phyloP scores from a whole-genome alignment of 2,797 vertebrate genomes.

The Phyllotis vaccarum region DNA sequence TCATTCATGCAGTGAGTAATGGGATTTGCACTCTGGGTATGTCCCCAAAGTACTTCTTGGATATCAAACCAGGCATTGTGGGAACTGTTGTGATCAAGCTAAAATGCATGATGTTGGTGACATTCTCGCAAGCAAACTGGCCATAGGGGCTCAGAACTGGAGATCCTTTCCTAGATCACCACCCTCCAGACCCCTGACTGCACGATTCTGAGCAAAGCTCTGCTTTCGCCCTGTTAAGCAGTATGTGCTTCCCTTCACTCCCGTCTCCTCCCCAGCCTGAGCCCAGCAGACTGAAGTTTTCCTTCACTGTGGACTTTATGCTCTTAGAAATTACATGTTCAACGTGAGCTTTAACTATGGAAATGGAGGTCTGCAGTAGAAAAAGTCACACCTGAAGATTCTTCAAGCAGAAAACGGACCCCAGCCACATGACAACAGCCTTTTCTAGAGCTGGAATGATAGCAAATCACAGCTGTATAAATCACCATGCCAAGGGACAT shows the following conservation, averaged over 20 bases:
- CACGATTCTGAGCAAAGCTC: not conserved
- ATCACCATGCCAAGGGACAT: conserved; percentile 27
- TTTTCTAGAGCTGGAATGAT: conserved; percentile 76
- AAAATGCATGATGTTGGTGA: not conserved
- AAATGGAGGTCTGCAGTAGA: not conserved
- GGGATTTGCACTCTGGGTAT: not conserved
- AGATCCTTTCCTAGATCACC: not conserved
- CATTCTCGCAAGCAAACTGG: not conserved
- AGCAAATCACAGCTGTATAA: conserved; percentile 79
- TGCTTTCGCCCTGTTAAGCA: conserved; percentile 32
- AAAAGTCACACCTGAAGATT: conserved; percentile 59
- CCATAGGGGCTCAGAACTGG: not conserved
- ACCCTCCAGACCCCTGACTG: not conserved
- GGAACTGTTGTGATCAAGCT: not conserved
- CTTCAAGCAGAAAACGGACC: conserved; percentile 53
- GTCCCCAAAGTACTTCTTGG: not conserved
- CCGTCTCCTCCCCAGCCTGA: not conserved
- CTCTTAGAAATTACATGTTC: conserved; percentile 1
- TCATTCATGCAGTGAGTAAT: not conserved
- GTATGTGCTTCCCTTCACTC: not conserved
- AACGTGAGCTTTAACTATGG: conserved; percentile 33
- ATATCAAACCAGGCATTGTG: not conserved
- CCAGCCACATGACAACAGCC: conserved; percentile 47
- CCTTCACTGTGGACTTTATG: conserved; percentile 24
- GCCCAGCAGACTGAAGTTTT: not conserved